Percentiles rank a stretch among this genome's conserved stretches.
These are phyloP conservation scores for Ramazzottius varieornatus DNA, from an alignment of 2,888 invertebrate genomes.

Conservation along the genomic window DNA sequence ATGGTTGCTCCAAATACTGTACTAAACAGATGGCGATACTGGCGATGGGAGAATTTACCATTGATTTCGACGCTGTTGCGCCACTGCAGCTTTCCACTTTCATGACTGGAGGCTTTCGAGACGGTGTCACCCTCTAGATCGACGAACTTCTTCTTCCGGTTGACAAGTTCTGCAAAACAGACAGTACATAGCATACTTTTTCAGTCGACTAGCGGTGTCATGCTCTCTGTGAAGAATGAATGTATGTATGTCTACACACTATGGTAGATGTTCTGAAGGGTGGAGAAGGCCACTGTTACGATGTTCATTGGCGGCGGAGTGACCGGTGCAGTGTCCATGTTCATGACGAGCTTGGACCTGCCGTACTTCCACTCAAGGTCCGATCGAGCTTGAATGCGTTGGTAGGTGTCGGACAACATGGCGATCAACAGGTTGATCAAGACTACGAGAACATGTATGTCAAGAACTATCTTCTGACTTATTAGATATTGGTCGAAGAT, in stretches of 20 bases:
- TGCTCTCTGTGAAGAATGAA: no score
- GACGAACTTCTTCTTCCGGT: background rate
- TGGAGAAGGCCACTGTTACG: constrained; percentile 37
- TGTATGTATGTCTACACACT: no score
- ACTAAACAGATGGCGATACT: no score
- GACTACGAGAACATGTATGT: no score
- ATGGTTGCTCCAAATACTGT: no score
- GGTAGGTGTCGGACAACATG: constrained; percentile 99
- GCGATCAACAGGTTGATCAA: constrained; percentile 95
- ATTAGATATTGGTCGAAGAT: background rate
- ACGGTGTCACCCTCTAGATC: background rate
- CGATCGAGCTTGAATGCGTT: constrained; percentile 94
- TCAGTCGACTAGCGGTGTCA: no score
- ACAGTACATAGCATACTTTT: no score
- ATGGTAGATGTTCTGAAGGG: background rate
- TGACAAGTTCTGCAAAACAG: background rate
- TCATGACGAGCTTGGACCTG: constrained; percentile 80
- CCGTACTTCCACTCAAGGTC: constrained; percentile 99
- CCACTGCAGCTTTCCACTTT: no score
- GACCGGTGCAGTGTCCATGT: constrained; percentile 88
- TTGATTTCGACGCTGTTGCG: no score
- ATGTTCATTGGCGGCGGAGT: constrained; percentile 93
- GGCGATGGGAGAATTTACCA: no score
- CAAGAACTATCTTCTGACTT: background rate
- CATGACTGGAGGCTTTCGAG: background rate